Evolutionary conservation across 2,888 invertebrate species (phyloP), one percentile per base, ranked within the genome.

Genomic region (Diplolepis rosae): DNA sequence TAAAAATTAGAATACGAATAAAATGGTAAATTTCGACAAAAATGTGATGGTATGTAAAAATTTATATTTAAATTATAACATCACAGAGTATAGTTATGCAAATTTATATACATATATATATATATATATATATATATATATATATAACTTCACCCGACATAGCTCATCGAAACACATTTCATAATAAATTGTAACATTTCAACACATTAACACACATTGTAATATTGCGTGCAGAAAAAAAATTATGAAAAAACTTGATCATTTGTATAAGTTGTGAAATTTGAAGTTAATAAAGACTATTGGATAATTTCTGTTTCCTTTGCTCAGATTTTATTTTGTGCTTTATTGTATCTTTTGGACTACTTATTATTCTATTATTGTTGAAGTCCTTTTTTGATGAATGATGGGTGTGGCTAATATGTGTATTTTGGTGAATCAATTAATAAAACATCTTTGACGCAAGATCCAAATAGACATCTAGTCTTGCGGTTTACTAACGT

Each of bases 231-330:
- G 61, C 61, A 61, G 24, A 22, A 61, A 54, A 54, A 61, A 24
- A 39, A 27, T 61, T 35, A 42, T 27, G 24, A 48, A 11, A 61
- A 61, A 61, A 61, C 5, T 42, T 39, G 70, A 76, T 76, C 73
- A 72, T 80, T 81, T 81, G 77, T 81, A 80, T 80, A 68, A 74
- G 76, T 79, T 81, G 78, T 80, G 78, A 78, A 75, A 74, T 73
- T 70, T 78, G 35, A 52, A 65, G 50, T 75, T 72, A 79, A 56
- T 77, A 80, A 84, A 83, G 80, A 83, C n/a, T n/a, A n/a, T n/a
- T n/a, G n/a, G n/a, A n/a, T n/a, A n/a, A n/a, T n/a, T n/a, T n/a
- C n/a, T n/a, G n/a, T n/a, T n/a, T n/a, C n/a, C n/a, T n/a, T n/a
- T n/a, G n/a, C n/a, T n/a, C n/a, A 79, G 24, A 73, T 71, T 79